Conservation (phyloP, 2,797 vertebrate species). For the Cirrhinus mrigala region DNA sequence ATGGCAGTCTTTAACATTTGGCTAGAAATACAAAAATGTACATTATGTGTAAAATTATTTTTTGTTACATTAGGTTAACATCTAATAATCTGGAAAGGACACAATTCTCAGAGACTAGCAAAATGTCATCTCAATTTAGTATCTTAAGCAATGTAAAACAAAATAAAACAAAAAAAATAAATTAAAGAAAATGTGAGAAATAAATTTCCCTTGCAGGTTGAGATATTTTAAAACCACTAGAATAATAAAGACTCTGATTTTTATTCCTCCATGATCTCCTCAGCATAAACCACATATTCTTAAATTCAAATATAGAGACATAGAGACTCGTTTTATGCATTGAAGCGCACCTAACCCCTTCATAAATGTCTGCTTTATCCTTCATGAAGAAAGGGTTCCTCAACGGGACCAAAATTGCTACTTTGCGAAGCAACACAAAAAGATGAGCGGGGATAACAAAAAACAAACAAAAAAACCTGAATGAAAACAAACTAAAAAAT, state of each 20-base stretch:
- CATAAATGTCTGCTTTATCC: background rate
- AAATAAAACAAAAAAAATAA: conserved; percentile 72
- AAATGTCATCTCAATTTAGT: conserved; percentile 33
- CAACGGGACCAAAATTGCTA: background rate
- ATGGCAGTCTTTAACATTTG: conserved; percentile 52
- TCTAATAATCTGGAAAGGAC: conserved; percentile 50
- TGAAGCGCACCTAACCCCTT: background rate
- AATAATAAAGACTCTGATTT: background rate
- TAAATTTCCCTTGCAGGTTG: background rate
- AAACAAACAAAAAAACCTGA: conserved; percentile 42
- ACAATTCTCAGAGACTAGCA: conserved; percentile 35
- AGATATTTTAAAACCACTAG: conserved; percentile 20
- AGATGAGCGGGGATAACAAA: conserved; percentile 58
- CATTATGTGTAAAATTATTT: conserved; percentile 60
- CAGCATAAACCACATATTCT: background rate
- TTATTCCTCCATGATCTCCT: background rate
- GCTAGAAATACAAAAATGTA: conserved; percentile 63
- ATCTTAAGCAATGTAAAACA: conserved; percentile 73
- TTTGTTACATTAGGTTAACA: conserved; percentile 57
- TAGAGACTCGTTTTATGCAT: background rate
- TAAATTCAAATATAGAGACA: background rate
- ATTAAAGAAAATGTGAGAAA: conserved; percentile 39
- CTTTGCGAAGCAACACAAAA: conserved; percentile 61
- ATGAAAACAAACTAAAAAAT: conserved; percentile 37
- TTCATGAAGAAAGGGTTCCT: background rate